These are phyloP conservation scores for Porites rus DNA, from an alignment of 92 coral and sea anemone genomes.

Conservation along the genomic window DNA sequence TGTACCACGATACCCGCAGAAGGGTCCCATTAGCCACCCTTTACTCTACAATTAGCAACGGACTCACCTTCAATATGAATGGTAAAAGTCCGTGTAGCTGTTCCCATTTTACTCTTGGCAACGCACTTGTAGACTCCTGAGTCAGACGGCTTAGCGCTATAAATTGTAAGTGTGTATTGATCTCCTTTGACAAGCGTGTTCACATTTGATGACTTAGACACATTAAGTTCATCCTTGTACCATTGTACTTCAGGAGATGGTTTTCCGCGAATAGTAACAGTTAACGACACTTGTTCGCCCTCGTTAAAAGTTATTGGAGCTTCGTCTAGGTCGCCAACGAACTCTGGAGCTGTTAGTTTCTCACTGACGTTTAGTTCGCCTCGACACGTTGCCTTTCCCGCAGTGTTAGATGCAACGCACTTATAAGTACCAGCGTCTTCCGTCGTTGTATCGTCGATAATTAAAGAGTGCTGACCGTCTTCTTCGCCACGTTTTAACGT, in stretches of 20 bases:
- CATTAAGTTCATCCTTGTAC: conserved; percentile 86
- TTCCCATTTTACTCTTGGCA: conserved; percentile 74
- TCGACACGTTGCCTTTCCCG: conserved; percentile 88
- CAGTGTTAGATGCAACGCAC: conserved; percentile 91
- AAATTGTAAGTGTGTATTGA: conserved; percentile 56
- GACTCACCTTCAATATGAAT: conserved; percentile 69
- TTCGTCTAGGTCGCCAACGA: conserved; percentile 68
- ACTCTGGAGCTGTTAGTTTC: conserved; percentile 84
- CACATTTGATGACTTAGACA: conserved; percentile 60
- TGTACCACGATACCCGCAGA: too few relatives aligned
- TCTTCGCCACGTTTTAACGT: conserved; percentile 65
- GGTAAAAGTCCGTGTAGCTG: conserved; percentile 60
- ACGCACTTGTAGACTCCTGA: conserved; percentile 77
- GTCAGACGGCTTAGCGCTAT: conserved; percentile 76
- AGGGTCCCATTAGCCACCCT: too few relatives aligned
- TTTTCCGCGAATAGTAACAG: conserved; percentile 78
- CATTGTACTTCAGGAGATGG: conserved; percentile 92
- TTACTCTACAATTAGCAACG: too few relatives aligned
- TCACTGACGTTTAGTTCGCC: conserved; percentile 87
- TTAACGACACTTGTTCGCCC: conserved; percentile 79
- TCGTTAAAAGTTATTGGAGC: conserved; percentile 71
- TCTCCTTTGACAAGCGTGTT: conserved; percentile 68
- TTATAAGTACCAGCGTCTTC: conserved; percentile 92
- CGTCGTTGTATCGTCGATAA: conserved; percentile 69
- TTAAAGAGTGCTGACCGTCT: conserved; percentile 67